Percentiles rank a stretch among this genome's conserved stretches.
Conservation (phyloP, 1,140 invertebrate genomes). For the Rhagoletis pomonella region DNA sequence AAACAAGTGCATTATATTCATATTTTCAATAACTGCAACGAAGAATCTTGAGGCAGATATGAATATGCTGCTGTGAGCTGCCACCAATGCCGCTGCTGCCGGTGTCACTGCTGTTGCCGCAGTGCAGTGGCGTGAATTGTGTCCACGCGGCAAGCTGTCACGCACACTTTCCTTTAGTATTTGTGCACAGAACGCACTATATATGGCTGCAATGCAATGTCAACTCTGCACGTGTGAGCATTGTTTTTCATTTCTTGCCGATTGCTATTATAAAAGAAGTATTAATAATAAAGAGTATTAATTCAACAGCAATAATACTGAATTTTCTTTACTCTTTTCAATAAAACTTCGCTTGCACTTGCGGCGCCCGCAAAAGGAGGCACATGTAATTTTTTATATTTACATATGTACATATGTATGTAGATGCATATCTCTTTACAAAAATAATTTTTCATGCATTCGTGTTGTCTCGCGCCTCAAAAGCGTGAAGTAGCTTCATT, state of each 20-base stretch:
- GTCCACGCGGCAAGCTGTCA: not conserved
- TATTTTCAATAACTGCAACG: not conserved
- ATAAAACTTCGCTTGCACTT: not conserved
- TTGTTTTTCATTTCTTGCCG: not conserved
- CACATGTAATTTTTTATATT: not conserved
- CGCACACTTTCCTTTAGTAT: not conserved
- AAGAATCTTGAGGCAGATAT: not conserved
- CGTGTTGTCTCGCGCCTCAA: not conserved
- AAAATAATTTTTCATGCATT: too few relatives aligned
- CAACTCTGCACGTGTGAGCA: conserved; percentile 1
- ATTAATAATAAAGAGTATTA: not conserved
- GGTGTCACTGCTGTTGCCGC: not conserved
- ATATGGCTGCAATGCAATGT: too few relatives aligned
- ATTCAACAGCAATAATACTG: not conserved
- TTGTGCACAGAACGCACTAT: not conserved
- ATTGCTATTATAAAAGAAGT: not conserved
- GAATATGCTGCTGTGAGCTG: not conserved
- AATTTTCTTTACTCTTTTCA: not conserved
- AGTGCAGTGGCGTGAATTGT: not conserved
- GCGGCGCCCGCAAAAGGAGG: not conserved
- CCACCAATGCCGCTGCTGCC: not conserved
- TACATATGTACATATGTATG: too few relatives aligned
- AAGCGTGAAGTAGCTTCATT: not conserved
- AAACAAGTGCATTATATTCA: not conserved
- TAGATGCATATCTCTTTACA: too few relatives aligned